Conservation (phyloP, 2,888 invertebrate genomes). For the Cosmopolites sordidus region DNA sequence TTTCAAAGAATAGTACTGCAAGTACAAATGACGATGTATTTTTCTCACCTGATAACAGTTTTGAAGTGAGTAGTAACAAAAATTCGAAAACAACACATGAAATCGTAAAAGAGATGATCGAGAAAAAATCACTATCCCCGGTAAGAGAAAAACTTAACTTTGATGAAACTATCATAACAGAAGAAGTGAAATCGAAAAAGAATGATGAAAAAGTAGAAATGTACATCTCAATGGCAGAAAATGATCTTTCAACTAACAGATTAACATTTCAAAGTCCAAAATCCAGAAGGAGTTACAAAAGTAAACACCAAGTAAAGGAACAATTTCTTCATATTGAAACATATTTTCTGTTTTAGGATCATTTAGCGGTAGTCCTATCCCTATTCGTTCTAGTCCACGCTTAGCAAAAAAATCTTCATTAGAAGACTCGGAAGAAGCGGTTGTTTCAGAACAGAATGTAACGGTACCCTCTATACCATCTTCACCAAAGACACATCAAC, state of each 20-base stretch:
- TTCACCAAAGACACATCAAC: constrained; percentile 8
- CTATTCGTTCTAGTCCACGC: constrained; percentile 37
- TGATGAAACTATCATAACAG: neutral
- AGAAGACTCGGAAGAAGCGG: constrained; percentile 3
- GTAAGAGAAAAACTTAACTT: constrained; percentile 7
- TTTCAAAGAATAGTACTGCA: constrained; percentile 6
- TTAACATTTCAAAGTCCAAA: constrained; percentile 31
- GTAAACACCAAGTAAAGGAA: constrained; percentile 29
- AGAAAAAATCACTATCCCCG: neutral
- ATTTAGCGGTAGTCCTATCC: constrained; percentile 23
- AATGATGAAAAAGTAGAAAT: constrained; percentile 2
- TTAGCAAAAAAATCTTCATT: constrained; percentile 22
- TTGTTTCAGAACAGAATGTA: neutral
- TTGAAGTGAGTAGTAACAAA: constrained; percentile 20
- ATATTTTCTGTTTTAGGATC: constrained; percentile 27
- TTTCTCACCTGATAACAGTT: constrained; percentile 32
- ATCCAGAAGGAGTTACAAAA: constrained; percentile 38
- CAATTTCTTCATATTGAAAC: neutral
- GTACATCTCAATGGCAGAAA: constrained; percentile 4
- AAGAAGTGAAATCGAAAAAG: constrained; percentile 5
- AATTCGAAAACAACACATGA: constrained; percentile 20
- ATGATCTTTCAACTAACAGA: constrained; percentile 8
- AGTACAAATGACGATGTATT: constrained; percentile 31
- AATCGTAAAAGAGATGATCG: neutral
- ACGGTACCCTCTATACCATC: constrained; percentile 6